These are phyloP conservation scores for Fratercula arctica DNA, from an alignment of 2,797 vertebrate species.

Conservation along the genomic window DNA sequence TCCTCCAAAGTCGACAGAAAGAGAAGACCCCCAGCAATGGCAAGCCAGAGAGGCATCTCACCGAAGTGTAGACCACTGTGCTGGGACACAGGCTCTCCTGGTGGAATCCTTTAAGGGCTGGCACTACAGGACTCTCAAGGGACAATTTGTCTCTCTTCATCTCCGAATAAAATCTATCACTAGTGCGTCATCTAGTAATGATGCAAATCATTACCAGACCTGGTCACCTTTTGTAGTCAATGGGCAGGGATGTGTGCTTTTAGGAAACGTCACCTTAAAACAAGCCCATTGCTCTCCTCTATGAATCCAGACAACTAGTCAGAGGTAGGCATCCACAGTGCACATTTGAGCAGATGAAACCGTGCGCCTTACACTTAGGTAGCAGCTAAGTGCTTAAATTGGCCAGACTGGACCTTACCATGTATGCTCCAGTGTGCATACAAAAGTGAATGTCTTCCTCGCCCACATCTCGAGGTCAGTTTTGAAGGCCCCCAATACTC, in stretches of 20 bases:
- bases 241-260: neutral
- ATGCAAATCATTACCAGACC: neutral
- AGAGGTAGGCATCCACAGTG: neutral
- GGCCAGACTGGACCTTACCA: neutral
- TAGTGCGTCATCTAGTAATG: neutral
- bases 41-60: neutral
- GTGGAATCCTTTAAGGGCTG: neutral
- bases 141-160: neutral
- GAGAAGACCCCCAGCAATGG: neutral
- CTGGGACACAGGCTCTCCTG: neutral
- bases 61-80: neutral
- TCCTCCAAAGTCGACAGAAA: neutral
- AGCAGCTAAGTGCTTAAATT: neutral
- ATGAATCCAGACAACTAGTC: neutral
- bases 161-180: neutral
- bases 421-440: neutral
- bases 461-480: neutral
- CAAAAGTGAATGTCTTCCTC: neutral
- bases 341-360: neutral
- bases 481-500: neutral
- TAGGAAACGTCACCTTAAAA: neutral
- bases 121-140: neutral
- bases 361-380: neutral
- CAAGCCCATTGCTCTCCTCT: neutral
- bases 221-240: neutral